These are phyloP conservation scores for Pyrgilauda ruficollis DNA, from an alignment of 2,113 vertebrate genomes.

Conservation along the genomic window DNA sequence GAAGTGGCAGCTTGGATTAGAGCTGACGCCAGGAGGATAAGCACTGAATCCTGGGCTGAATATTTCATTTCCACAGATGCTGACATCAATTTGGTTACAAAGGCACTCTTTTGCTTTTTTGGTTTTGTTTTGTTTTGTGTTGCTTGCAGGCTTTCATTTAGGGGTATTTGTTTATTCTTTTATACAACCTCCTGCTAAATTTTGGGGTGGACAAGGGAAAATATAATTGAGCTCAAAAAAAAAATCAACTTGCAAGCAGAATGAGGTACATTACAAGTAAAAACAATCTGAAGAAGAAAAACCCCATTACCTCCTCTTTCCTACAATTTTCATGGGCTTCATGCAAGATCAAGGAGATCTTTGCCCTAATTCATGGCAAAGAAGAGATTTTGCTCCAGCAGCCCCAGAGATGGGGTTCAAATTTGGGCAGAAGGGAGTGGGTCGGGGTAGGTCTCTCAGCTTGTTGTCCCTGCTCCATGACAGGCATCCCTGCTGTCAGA, in stretches of 20 bases:
- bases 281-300: not conserved
- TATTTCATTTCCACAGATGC: slow-evolving; percentile 55
- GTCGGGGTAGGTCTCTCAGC: not conserved
- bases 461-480: not conserved
- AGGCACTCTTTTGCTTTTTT: not conserved
- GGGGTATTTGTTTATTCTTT: not conserved
- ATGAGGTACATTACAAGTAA: not conserved
- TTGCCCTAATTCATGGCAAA: not conserved
- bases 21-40: slow-evolving; percentile 18
- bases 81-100: not conserved
- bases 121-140: not conserved
- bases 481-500: not conserved
- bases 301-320: not conserved
- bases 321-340: not conserved
- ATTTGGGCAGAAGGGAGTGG: not conserved
- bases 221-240: not conserved
- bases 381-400: not conserved
- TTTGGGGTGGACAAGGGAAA: not conserved
- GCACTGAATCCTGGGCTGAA: slow-evolving; percentile 15
- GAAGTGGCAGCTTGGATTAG: not conserved
- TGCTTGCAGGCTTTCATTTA: not conserved
- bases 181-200: not conserved
- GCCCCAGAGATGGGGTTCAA: not conserved
- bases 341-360: not conserved
- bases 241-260: not conserved